Base-by-base conservation (phyloP, 2,888 invertebrate species). In the Apamea crenata region DNA sequence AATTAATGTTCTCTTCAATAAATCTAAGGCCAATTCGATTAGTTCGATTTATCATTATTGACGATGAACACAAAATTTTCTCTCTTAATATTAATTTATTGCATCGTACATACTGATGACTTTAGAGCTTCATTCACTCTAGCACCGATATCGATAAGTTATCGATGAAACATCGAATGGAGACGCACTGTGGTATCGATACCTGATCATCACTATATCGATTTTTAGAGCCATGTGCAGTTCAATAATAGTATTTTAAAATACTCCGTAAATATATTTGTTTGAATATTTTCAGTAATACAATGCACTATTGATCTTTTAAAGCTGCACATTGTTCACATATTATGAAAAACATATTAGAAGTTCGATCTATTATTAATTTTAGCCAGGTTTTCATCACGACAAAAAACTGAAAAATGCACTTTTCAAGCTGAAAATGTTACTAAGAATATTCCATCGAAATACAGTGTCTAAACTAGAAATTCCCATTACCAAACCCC, bases 31-130 rank as follows among this genome's bases (percentile, higher is more conserved):
- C 81, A 81, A 85, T 81, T 73, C 40, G 44, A 70, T 61, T 50
- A 65, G 2, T 69, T 75, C 56, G 10, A 85, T 80, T 56, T 63
- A 73, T 72, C 47, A 50, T 80, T 81, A 65, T 69, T 72, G 67
- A 83, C 61, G 29, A 61, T 84, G 85, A 85, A 85, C 85, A 87
- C 81, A 86, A 69, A 72, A 61, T 18, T 53, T 61, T 75, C 36
- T 61, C 56, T 75, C 67, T 68, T 75, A 85, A 7, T 36, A 50
- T 61, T 56, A 61, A 80, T 71, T 74, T 63, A 85, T 85, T 81
- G 71, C 84, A 84, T 70, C 59, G n/a, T 56, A 50, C 14, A 77
- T n/a, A 32, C 59, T 36, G 56, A 66, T 40, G 61, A 25, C 10
- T 53, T 59, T 18, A 84, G 53, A 70, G 53, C n/a, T 25, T 25